Conservation (phyloP, 2,888 invertebrate species). For the Galeruca laticollis region DNA sequence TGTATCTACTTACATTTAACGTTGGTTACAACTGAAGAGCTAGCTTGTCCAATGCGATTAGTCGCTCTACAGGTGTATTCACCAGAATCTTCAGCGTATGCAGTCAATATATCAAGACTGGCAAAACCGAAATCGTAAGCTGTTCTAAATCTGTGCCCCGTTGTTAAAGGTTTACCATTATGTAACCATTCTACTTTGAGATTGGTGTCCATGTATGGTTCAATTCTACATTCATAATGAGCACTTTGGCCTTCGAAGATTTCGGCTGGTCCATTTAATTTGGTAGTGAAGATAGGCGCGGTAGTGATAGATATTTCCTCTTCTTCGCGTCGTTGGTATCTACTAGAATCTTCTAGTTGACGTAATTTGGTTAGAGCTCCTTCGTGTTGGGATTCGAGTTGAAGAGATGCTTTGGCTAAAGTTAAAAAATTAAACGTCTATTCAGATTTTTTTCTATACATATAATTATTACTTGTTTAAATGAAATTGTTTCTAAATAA, state of each 20-base stretch:
- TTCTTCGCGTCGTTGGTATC: conserved; percentile 84
- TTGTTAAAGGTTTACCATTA: conserved; percentile 88
- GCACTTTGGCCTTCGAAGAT: conserved; percentile 90
- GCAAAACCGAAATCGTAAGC: conserved; percentile 98
- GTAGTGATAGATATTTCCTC: conserved; percentile 84
- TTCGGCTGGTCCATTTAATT: conserved; percentile 87
- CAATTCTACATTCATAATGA: conserved; percentile 93
- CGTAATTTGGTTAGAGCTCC: conserved; percentile 88
- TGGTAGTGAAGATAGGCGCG: conserved; percentile 87
- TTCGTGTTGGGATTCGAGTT: conserved; percentile 91
- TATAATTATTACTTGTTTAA: too few species aligned
- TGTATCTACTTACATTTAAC: conserved; percentile 79
- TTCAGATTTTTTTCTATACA: too few species aligned
- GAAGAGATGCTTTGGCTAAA: conserved; percentile 86
- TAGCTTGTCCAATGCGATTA: conserved; percentile 86
- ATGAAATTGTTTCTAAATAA: too few species aligned
- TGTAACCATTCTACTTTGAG: conserved; percentile 95
- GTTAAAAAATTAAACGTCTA: conserved; percentile 34
- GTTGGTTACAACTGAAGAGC: conserved; percentile 82
- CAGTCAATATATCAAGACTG: conserved; percentile 93
- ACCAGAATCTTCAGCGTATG: conserved; percentile 94
- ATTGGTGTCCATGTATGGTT: conserved; percentile 90
- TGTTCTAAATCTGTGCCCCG: conserved; percentile 92
- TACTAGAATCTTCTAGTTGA: conserved; percentile 84
- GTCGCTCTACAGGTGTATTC: conserved; percentile 91